Evolutionary conservation across 2,888 invertebrate species (phyloP).

Genomic region (Perdita meconis): DNA sequence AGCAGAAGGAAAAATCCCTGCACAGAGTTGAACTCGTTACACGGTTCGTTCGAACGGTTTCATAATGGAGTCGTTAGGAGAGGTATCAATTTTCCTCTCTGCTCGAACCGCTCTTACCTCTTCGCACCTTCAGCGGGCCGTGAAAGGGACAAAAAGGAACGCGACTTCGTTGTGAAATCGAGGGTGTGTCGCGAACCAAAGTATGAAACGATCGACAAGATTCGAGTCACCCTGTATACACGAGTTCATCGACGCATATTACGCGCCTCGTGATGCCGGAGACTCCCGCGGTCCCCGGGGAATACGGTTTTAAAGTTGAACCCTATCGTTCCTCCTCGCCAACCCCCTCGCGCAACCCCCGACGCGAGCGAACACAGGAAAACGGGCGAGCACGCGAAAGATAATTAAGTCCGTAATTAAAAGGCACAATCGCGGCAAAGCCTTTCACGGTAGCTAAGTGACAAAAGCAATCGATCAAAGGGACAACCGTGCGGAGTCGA

Average conservation of each 20-base stretch:
- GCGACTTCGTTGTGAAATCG: slow-evolving; percentile 25
- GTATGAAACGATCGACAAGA: background rate
- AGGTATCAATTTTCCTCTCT: slow-evolving; percentile 34
- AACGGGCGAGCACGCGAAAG: slow-evolving; percentile 62
- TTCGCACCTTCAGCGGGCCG: slow-evolving; percentile 42
- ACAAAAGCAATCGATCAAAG: slow-evolving; percentile 83
- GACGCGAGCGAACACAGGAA: slow-evolving; percentile 40
- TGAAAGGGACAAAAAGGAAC: slow-evolving; percentile 41
- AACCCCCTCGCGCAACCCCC: slow-evolving; percentile 4
- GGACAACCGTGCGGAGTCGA: slow-evolving; percentile 70
- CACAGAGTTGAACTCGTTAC: slow-evolving; percentile 28
- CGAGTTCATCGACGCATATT: slow-evolving; percentile 52
- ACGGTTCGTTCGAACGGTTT: slow-evolving; percentile 33
- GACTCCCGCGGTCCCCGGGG: slow-evolving; percentile 63
- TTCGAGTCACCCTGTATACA: slow-evolving; percentile 60
- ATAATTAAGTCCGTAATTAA: slow-evolving; percentile 78
- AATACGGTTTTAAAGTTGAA: slow-evolving; percentile 75
- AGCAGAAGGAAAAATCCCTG: background rate
- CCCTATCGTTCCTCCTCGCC: slow-evolving; percentile 21
- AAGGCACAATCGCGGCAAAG: slow-evolving; percentile 73
- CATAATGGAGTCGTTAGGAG: slow-evolving; percentile 23
- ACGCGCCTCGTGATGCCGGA: slow-evolving; percentile 51
- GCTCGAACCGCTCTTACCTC: slow-evolving; percentile 15
- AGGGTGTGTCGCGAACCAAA: background rate
- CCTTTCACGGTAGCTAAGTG: slow-evolving; percentile 78